Conservation (phyloP, 2,888 invertebrate genomes). For the Balanococcus diminutus region DNA sequence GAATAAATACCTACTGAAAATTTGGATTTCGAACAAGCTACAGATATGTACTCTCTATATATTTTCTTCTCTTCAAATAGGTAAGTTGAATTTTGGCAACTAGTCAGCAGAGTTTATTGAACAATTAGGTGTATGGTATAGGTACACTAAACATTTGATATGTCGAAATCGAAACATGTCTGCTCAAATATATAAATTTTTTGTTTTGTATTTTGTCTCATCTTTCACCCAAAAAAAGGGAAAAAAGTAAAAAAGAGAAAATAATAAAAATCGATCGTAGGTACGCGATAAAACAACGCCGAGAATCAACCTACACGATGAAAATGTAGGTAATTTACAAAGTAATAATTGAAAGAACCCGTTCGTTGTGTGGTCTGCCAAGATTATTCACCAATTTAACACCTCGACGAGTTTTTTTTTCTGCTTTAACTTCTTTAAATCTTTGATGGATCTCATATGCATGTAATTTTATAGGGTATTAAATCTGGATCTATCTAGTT, state of each 20-base stretch:
- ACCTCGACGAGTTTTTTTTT: slow-evolving; percentile 22
- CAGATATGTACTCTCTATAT: no score
- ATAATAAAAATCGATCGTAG: not conserved
- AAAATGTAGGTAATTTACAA: slow-evolving; percentile 42
- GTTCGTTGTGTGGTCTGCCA: slow-evolving; percentile 46
- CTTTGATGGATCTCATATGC: slow-evolving; percentile 44
- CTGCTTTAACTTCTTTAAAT: slow-evolving; percentile 12
- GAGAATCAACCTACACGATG: not conserved
- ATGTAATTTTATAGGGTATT: slow-evolving; percentile 51
- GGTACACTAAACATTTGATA: not conserved
- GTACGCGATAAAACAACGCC: not conserved
- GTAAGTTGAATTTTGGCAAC: not conserved
- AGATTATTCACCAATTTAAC: slow-evolving; percentile 45
- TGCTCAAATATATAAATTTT: not conserved
- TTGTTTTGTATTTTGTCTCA: not conserved
- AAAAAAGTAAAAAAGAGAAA: not conserved
- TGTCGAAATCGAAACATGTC: not conserved
- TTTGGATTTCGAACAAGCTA: no score
- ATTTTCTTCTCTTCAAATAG: not conserved
- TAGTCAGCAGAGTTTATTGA: not conserved
- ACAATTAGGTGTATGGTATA: no score
- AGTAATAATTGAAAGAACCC: slow-evolving; percentile 38
- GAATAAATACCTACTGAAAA: no score
- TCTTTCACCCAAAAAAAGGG: not conserved
- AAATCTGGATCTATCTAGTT: slow-evolving; percentile 51